Evolutionary conservation across 1,140 invertebrate species (phyloP).

Genomic region (Drosophila obscura): DNA sequence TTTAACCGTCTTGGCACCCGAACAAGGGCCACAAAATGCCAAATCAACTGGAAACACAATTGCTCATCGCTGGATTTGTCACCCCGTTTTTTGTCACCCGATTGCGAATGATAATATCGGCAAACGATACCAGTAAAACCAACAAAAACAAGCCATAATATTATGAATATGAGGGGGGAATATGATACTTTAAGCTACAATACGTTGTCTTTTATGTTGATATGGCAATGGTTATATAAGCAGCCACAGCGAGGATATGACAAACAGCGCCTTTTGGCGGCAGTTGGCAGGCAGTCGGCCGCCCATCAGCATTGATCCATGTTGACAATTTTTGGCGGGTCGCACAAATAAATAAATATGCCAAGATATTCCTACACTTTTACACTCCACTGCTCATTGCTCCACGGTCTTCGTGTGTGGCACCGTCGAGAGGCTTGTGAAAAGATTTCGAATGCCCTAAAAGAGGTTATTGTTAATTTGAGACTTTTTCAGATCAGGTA

Average conservation of each 20-base stretch:
- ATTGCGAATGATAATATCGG: constrained; percentile 19
- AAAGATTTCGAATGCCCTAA: no score
- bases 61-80: constrained; percentile 51
- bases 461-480: no score
- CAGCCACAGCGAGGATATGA: constrained; percentile 11
- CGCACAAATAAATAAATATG: constrained; percentile 67
- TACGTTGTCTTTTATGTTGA: constrained; percentile 60
- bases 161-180: constrained; percentile 65
- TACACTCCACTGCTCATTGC: constrained; percentile 33
- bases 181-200: constrained; percentile 74
- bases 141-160: constrained; percentile 28
- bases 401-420: constrained; percentile 47
- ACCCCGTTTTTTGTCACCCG: constrained; percentile 33
- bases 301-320: constrained; percentile 57
- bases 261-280: constrained; percentile 13
- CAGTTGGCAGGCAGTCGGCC: constrained; percentile 21
- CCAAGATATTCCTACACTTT: constrained; percentile 45
- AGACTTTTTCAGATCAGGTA: no score
- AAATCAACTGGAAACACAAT: constrained; percentile 68
- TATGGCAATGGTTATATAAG: constrained; percentile 47
- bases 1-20: constrained; percentile 30
- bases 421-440: constrained; percentile 16
- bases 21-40: constrained; percentile 10
- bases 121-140: constrained; percentile 11
- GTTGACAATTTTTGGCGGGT: constrained; percentile 66